Evolutionary conservation across 2,888 invertebrate genomes (phyloP), one percentile per base, ranked within the genome.

Genomic region (Ypsolopha sequella): DNA sequence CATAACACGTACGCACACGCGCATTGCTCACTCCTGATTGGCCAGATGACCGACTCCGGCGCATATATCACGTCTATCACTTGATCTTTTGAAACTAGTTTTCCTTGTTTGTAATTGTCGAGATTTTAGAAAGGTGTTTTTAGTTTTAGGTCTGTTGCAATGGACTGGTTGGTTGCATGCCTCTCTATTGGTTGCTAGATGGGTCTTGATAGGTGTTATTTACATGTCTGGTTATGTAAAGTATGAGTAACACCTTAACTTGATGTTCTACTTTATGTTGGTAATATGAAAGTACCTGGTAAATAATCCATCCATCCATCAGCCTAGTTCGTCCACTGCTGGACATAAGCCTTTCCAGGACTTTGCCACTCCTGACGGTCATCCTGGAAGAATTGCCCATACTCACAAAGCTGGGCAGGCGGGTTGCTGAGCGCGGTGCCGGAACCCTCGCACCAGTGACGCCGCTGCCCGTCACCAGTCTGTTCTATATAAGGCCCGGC

Each of bases 61-160:
- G 55, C 55, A 78, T 70, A 69, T 66, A 68, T 65, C 67, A 69
- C 65, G 52, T 52, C 64, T 65, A 65, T 70, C 72, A 13, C 34
- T 36, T 34, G 41, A 47, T 61, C 60, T 76, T 76, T 80, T 75
- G 74, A 76, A 82, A 81, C 81, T 57, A 64, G 80, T 78, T 75
- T 67, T 51, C 38, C 51, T 48, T 66, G 65, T 58, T 61, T 66
- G 73, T 78, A 78, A 78, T 76, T 73, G 80, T 72, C 56, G 73
- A 82, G 82, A 82, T 84, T 82, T 82, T 86, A 85, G 85, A 85
- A 86, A 86, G 85, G 84, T 74, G 67, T 51, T 51, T 50, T 49
- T 39, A 39, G 39, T 39, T 39, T 39, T 39, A 44, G 73, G 63
- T 62, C 51, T 62, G 64, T 64, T 63, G 51, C 48, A 48, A 47